phyloP scores from a whole-genome alignment of 2,113 vertebrate genomes.

The Hyaena hyaena region DNA sequence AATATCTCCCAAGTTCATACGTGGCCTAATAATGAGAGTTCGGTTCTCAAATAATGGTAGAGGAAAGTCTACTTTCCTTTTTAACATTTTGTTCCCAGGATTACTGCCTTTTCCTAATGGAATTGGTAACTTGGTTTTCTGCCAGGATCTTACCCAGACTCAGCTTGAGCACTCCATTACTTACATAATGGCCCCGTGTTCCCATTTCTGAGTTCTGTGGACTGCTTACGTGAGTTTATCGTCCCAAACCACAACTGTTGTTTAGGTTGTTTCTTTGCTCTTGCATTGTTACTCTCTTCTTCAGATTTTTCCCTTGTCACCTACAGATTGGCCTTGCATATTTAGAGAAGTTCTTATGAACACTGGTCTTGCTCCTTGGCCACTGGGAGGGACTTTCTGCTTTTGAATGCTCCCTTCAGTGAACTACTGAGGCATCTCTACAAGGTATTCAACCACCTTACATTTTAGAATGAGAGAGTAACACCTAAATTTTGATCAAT shows the following conservation, averaged over 20 bases:
- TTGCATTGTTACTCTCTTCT: background rate
- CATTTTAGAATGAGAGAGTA: constrained; percentile 12
- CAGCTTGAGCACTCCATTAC: background rate
- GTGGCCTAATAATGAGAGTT: background rate
- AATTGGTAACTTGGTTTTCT: background rate
- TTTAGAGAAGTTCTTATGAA: constrained; percentile 27
- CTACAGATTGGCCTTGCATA: background rate
- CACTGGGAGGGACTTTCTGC: background rate
- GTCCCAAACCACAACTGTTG: background rate
- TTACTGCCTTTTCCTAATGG: constrained; percentile 34
- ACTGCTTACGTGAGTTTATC: background rate
- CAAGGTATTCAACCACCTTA: background rate
- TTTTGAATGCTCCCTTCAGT: constrained; percentile 36
- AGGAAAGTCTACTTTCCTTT: background rate
- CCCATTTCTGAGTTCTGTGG: constrained; percentile 42
- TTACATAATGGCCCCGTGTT: constrained; percentile 6
- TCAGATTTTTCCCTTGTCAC: background rate
- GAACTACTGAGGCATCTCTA: background rate
- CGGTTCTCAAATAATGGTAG: background rate
- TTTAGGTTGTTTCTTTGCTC: constrained; percentile 20
- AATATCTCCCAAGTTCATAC: background rate
- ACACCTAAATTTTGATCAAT: background rate
- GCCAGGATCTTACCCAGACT: background rate
- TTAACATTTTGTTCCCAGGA: constrained; percentile 7
- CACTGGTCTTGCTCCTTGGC: background rate